These are phyloP conservation scores for human (Homo sapiens) DNA, from an alignment of 2,113 vertebrate species.

Conservation along the genomic window GRCh38 chr14:21034001-21034500, in stretches of 20 bases:
- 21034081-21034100: conserved; percentile 43
- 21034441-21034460: not conserved
- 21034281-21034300: conserved; percentile 61
- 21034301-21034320: conserved; percentile 7
- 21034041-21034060: not conserved
- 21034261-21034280: not conserved
- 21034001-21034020: conserved; percentile 73
- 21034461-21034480: not conserved
- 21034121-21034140: conserved; percentile 75
- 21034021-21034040: conserved; percentile 9
- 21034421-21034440: not conserved
- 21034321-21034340: not conserved
- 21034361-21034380: not conserved
- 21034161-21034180: conserved; percentile 44
- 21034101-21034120: conserved; percentile 46
- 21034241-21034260: conserved; percentile 47
- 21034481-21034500: not conserved
- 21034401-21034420: not conserved
- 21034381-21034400: not conserved
- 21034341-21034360: not conserved
- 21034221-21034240: not conserved
- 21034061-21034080: conserved; percentile 63
- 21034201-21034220: not conserved
- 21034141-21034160: not conserved
- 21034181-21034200: conserved; percentile 33